Percentiles rank a stretch among this genome's conserved stretches.
These are phyloP conservation scores for Artibeus jamaicensis DNA, from an alignment of 2,797 vertebrate genomes.

Conservation along the genomic window DNA sequence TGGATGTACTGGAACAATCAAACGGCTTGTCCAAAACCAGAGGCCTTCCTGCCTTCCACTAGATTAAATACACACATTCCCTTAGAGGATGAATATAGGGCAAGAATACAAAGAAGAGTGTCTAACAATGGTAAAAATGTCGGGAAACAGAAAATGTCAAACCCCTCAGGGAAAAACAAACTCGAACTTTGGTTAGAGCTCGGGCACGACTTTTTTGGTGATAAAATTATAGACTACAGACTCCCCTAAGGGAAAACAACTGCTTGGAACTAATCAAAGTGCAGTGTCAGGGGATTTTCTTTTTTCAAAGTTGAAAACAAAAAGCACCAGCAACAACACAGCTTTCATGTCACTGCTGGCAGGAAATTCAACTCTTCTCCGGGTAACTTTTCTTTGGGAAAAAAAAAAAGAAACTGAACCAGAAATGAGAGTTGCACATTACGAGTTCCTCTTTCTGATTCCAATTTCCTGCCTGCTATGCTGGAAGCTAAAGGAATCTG, in stretches of 20 bases:
- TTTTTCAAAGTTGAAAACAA: constrained; percentile 79
- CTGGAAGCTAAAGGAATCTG: background rate
- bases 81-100: background rate
- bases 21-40: constrained; percentile 69
- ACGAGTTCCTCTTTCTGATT: constrained; percentile 27
- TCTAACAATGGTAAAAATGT: constrained; percentile 77
- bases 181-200: constrained; percentile 67
- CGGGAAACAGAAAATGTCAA: constrained; percentile 82
- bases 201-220: constrained; percentile 61
- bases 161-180: constrained; percentile 68
- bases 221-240: constrained; percentile 74
- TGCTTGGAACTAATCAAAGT: constrained; percentile 75
- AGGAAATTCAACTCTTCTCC: constrained; percentile 71
- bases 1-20: constrained; percentile 74
- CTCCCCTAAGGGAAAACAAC: constrained; percentile 52
- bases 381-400: background rate
- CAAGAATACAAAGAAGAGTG: constrained; percentile 60
- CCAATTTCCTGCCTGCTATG: constrained; percentile 7
- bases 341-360: background rate
- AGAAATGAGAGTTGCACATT: background rate
- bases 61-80: constrained; percentile 68
- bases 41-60: constrained; percentile 65
- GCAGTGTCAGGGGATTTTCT: constrained; percentile 29
- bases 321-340: constrained; percentile 61
- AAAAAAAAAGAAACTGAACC: background rate